phyloP scores from a whole-genome alignment of 1,140 invertebrate species.

The Leptopilina boulardi region DNA sequence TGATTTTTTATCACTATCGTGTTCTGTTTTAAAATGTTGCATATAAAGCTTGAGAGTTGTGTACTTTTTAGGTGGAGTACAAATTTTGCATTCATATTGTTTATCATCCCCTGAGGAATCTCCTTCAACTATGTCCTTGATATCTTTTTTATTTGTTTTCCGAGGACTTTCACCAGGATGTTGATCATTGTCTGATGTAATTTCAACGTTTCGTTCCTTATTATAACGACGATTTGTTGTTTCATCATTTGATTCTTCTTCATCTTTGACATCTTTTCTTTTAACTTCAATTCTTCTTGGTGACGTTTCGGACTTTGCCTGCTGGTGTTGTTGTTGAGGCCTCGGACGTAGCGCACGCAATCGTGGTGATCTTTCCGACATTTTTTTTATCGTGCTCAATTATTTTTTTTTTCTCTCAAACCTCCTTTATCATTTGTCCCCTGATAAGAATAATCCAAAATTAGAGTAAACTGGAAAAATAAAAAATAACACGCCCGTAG shows the following conservation, averaged over 20 bases:
- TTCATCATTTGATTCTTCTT: constrained; percentile 37
- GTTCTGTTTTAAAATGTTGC: constrained; percentile 79
- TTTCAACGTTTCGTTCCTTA: constrained; percentile 24
- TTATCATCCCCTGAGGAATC: constrained; percentile 37
- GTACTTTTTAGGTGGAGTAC: constrained; percentile 58
- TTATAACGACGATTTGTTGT: constrained; percentile 17
- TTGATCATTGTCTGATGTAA: constrained; percentile 48
- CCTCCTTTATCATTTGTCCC: background rate
- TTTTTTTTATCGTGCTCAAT: background rate
- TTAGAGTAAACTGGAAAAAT: background rate
- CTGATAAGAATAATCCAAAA: constrained; percentile 14
- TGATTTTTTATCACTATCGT: constrained; percentile 75
- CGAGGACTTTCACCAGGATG: constrained; percentile 37
- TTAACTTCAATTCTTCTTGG: constrained; percentile 40
- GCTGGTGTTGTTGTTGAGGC: constrained; percentile 42
- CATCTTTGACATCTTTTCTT: constrained; percentile 44
- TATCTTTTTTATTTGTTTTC: constrained; percentile 39
- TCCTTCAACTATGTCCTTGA: constrained; percentile 54
- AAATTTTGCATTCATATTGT: constrained; percentile 65
- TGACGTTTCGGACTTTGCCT: constrained; percentile 47
- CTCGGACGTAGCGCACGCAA: constrained; percentile 64
- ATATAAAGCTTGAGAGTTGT: constrained; percentile 79
- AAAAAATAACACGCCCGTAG: background rate
- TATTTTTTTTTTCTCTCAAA: too few species aligned
- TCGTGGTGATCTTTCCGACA: constrained; percentile 48